phyloP scores from a whole-genome alignment of 2,113 vertebrate species.

The Mola mola region DNA sequence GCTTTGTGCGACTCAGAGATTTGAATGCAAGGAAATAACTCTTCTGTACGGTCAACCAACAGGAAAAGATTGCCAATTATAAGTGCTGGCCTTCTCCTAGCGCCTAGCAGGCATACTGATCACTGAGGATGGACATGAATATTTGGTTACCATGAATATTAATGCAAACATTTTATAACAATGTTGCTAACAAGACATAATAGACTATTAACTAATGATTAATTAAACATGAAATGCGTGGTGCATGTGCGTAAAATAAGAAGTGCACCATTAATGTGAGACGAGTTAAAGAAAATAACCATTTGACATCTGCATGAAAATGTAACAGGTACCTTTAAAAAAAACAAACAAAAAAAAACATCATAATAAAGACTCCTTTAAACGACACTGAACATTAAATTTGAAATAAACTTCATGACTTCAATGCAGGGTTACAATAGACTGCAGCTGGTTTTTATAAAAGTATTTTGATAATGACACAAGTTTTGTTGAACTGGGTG shows the following conservation, averaged over 20 bases:
- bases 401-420: too few relatives aligned
- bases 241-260: too few relatives aligned
- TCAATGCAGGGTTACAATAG: too few relatives aligned
- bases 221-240: conserved; percentile 71
- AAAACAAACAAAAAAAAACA: too few relatives aligned
- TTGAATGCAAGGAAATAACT: conserved; percentile 84
- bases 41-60: conserved; percentile 80
- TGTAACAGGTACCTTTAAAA: too few relatives aligned
- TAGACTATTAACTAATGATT: conserved; percentile 70
- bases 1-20: conserved; percentile 81
- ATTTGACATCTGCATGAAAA: too few relatives aligned
- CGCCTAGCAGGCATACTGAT: conserved; percentile 78
- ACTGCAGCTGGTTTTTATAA: too few relatives aligned
- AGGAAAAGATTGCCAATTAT: conserved; percentile 86
- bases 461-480: too few relatives aligned
- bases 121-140: conserved; percentile 76
- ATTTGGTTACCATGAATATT: conserved; percentile 76
- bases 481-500: too few relatives aligned
- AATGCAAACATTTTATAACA: conserved; percentile 64
- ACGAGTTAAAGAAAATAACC: neutral
- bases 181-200: conserved; percentile 61
- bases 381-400: too few relatives aligned
- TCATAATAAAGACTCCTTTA: too few relatives aligned
- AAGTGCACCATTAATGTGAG: too few relatives aligned
- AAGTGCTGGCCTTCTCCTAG: conserved; percentile 75